These are phyloP conservation scores for Trachelus troglodyta DNA, from an alignment of 2,888 invertebrate species.

Conservation along the genomic window DNA sequence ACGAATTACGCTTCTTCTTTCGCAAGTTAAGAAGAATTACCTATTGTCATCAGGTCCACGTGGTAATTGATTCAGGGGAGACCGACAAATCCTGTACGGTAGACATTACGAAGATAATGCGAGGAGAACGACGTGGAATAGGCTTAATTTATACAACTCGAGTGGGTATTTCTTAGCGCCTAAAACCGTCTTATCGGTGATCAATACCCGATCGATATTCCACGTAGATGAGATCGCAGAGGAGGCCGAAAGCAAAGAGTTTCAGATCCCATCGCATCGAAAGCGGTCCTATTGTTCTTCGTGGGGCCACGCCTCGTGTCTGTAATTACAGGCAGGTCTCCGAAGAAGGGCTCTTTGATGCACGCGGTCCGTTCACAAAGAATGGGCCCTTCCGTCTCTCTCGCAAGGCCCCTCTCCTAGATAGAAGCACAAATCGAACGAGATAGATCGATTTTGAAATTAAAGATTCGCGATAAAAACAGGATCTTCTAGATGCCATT, in stretches of 20 bases:
- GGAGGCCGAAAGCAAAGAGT: slow-evolving; percentile 26
- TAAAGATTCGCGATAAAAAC: slow-evolving; percentile 45
- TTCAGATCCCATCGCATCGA: slow-evolving; percentile 25
- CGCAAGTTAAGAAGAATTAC: neutral
- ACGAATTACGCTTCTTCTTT: neutral
- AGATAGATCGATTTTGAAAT: slow-evolving; percentile 28
- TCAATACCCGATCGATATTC: slow-evolving; percentile 61
- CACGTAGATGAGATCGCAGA: slow-evolving; percentile 56
- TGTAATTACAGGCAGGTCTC: slow-evolving; percentile 65
- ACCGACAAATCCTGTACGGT: neutral
- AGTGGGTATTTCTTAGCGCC: slow-evolving; percentile 62
- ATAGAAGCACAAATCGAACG: slow-evolving; percentile 3
- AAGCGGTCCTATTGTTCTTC: slow-evolving; percentile 65
- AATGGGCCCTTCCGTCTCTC: neutral
- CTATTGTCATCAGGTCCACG: neutral
- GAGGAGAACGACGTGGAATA: slow-evolving; percentile 16
- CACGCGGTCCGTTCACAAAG: slow-evolving; percentile 43
- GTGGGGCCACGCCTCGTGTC: slow-evolving; percentile 63
- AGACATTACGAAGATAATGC: neutral
- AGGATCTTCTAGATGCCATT: neutral
- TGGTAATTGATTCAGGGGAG: neutral
- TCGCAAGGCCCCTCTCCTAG: neutral
- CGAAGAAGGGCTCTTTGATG: slow-evolving; percentile 61
- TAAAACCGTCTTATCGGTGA: slow-evolving; percentile 60
- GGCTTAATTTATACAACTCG: slow-evolving; percentile 52